These are phyloP conservation scores for Aricia agestis DNA, from an alignment of 1,140 invertebrate genomes.

Conservation along the genomic window DNA sequence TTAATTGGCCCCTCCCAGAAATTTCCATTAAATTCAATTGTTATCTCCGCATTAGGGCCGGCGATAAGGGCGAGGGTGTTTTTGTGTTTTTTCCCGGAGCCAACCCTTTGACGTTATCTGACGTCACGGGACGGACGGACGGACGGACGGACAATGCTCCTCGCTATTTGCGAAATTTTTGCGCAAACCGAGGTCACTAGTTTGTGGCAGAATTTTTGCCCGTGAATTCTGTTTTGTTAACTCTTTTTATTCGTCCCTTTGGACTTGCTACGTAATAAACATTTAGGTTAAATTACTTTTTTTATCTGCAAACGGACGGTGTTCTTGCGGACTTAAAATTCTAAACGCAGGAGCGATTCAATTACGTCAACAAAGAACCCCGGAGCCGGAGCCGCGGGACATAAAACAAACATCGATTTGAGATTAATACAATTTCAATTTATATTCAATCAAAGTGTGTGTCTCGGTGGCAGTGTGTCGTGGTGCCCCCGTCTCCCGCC, in stretches of 20 bases:
- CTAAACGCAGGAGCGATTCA: neutral
- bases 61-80: slow-evolving; percentile 22
- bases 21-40: slow-evolving; percentile 12
- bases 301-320: neutral
- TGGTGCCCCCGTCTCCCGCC: neutral
- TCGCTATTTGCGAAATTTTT: slow-evolving; percentile 9
- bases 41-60: slow-evolving; percentile 7
- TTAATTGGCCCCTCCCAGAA: neutral
- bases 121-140: slow-evolving; percentile 40
- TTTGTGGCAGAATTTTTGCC: neutral
- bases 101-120: slow-evolving; percentile 61
- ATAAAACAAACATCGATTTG: neutral
- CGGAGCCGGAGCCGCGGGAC: neutral
- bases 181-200: slow-evolving; percentile 6
- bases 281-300: neutral
- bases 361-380: neutral
- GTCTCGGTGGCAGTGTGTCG: neutral
- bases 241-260: neutral
- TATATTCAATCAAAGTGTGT: slow-evolving; percentile 9
- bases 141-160: slow-evolving; percentile 7
- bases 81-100: slow-evolving; percentile 51
- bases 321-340: neutral
- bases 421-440: slow-evolving; percentile 14
- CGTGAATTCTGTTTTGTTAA: neutral
- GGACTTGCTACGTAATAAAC: neutral